These are phyloP conservation scores for Diaphora mendica DNA, from an alignment of 2,888 invertebrate species.

Conservation along the genomic window DNA sequence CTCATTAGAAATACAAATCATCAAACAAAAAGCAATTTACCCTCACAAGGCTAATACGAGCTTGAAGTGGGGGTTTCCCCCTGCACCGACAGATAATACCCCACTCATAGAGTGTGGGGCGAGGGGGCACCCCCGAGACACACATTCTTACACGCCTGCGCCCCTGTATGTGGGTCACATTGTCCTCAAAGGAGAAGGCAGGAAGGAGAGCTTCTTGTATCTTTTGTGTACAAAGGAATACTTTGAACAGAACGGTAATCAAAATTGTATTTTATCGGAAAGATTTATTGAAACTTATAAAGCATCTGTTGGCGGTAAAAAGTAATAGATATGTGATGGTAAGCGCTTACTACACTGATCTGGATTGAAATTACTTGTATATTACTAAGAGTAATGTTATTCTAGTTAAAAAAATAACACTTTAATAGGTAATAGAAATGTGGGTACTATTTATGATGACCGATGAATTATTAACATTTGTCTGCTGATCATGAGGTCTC, in stretches of 20 bases:
- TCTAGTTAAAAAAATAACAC: background rate
- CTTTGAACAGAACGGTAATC: background rate
- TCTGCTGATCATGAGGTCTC: too few relatives aligned
- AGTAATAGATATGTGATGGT: background rate
- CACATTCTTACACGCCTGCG: conserved; percentile 81
- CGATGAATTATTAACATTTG: too few relatives aligned
- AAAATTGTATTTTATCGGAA: background rate
- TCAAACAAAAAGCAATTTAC: conserved; percentile 55
- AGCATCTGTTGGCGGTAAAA: background rate
- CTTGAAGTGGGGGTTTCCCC: conserved; percentile 54
- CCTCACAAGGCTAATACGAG: conserved; percentile 51
- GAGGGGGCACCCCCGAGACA: conserved; percentile 67
- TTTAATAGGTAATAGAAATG: too few relatives aligned
- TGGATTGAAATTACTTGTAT: background rate
- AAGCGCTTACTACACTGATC: background rate
- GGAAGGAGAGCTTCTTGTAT: conserved; percentile 37
- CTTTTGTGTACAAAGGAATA: conserved; percentile 37
- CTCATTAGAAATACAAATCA: conserved; percentile 36
- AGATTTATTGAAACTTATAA: background rate
- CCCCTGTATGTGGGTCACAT: conserved; percentile 77
- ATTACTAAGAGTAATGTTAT: background rate
- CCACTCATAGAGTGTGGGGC: conserved; percentile 52
- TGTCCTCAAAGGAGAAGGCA: conserved; percentile 69
- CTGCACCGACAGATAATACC: conserved; percentile 61
- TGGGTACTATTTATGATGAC: too few relatives aligned